Evolutionary conservation across 2,113 vertebrate genomes (phyloP), one percentile per base, ranked within the genome.

Genomic region (Struthidea cinerea): DNA sequence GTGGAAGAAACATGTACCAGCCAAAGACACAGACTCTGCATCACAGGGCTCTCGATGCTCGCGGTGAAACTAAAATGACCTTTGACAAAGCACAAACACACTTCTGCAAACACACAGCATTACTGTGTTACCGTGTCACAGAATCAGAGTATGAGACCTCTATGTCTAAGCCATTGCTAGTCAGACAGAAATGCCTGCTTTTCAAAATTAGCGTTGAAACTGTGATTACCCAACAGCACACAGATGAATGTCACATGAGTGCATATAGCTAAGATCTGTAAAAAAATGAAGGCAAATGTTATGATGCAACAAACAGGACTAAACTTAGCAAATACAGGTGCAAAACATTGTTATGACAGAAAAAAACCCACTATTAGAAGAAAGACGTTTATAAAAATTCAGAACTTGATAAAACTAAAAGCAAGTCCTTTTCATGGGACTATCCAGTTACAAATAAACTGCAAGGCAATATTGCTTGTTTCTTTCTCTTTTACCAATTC

Each of bases 1-100:
- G 39, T 82, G 57, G 64, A 95, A 88, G 50, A 94, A 89, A 92
- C 56, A 52, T 16, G 79, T 10, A 69, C 44, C 75, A 87, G 79
- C 60, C 87, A 83, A 49, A 49, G 88, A 87, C 49, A 91, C 59
- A 77, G 64, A 64, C 41, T 53, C 35, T 81, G 84, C 15, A 3
- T 86, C 57, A 73, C 35, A 56, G 88, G 35, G 59, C 3, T 9
- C 73, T 49, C 0, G 1, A 46, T 75, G 68, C 56, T 75, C 56
- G 15, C 41, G 56, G 82, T 73, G 53, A 69, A 94, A 90, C 65
- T 46, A 75, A 87, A 89, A 42, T 26, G 37, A 76, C 28, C 89
- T 84, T 75, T 82, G 76, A 80, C 35, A 88, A 89, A 93, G 65
- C 63, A 81, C 86, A 88, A 79, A 88, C 92, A 88, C 59, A 87